A percentile compares a stretch with the other conserved stretches of the same genome.
These are phyloP conservation scores for Malacoctenus gilli DNA, from an alignment of 2,797 vertebrate genomes.

Conservation along the genomic window DNA sequence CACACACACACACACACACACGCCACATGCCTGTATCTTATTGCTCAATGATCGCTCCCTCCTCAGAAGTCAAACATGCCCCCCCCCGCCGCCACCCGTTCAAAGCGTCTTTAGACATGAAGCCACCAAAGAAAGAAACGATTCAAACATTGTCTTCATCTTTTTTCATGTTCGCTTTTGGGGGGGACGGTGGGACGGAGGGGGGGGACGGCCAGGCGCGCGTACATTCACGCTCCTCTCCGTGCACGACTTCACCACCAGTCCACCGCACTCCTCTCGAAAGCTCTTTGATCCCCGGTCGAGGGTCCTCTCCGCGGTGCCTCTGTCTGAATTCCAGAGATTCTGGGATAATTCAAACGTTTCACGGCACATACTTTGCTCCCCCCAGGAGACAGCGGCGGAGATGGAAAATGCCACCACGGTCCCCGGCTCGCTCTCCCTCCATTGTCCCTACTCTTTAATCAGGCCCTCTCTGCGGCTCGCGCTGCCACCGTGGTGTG, in stretches of 20 bases:
- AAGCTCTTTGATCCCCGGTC: slow-evolving; percentile 80
- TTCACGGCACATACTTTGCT: slow-evolving; percentile 80
- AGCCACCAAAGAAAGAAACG: slow-evolving; percentile 48
- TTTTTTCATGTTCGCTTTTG: slow-evolving; percentile 54
- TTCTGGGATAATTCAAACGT: slow-evolving; percentile 85
- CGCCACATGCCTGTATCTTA: slow-evolving; percentile 54
- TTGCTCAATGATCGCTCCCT: slow-evolving; percentile 48
- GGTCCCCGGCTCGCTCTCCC: slow-evolving; percentile 74
- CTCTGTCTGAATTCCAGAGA: slow-evolving; percentile 83
- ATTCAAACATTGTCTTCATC: slow-evolving; percentile 63
- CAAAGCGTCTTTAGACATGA: slow-evolving; percentile 49
- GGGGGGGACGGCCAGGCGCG: slow-evolving; percentile 28
- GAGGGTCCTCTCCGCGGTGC: slow-evolving; percentile 80
- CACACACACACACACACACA: slow-evolving; percentile 40
- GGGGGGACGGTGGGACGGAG: too few relatives aligned
- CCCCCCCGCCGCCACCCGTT: slow-evolving; percentile 1
- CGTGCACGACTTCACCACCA: slow-evolving; percentile 70
- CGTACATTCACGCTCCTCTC: slow-evolving; percentile 55
- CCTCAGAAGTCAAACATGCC: slow-evolving; percentile 61
- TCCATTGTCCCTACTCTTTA: slow-evolving; percentile 85
- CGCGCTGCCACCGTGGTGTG: slow-evolving; percentile 79
- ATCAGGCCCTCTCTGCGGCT: slow-evolving; percentile 81
- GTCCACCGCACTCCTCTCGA: slow-evolving; percentile 75
- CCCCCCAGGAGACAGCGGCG: slow-evolving; percentile 75
- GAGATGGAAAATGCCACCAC: slow-evolving; percentile 81